Conservation (phyloP, 2,888 invertebrate species). For the Resseliella maxima region DNA sequence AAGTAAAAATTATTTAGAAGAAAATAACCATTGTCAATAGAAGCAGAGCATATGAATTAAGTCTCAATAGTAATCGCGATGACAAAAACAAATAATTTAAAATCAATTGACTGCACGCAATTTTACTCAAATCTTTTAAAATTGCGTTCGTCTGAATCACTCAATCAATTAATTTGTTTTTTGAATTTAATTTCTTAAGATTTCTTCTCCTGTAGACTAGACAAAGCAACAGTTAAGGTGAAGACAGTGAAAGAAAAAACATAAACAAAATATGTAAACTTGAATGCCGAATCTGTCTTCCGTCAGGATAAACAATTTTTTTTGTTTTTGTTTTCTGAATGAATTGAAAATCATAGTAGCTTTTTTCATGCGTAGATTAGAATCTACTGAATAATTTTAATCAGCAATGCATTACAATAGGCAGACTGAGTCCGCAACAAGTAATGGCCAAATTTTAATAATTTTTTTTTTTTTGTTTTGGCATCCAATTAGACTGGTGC, state of each 20-base stretch:
- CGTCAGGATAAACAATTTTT: slow-evolving; percentile 19
- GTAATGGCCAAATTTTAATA: slow-evolving; percentile 5
- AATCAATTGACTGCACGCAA: not conserved
- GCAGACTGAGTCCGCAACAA: not conserved
- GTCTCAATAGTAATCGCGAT: too few species aligned
- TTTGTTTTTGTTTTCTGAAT: not conserved
- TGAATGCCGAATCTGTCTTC: slow-evolving; percentile 15
- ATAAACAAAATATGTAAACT: not conserved
- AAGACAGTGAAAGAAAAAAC: not conserved
- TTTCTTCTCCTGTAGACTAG: not conserved
- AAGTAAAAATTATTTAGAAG: too few species aligned
- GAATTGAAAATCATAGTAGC: not conserved
- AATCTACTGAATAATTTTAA: not conserved
- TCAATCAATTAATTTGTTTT: too few species aligned
- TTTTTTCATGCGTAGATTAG: not conserved
- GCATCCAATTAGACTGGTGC: not conserved
- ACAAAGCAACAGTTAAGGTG: not conserved
- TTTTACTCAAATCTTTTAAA: not conserved
- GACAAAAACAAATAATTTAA: not conserved
- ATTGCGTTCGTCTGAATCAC: not conserved
- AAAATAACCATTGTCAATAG: too few species aligned
- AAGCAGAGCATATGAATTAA: too few species aligned
- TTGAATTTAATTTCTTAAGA: too few species aligned
- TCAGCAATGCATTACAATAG: not conserved
- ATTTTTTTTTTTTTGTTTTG: too few species aligned